A percentile compares a stretch with the other conserved stretches of the same genome.
phyloP scores from a whole-genome alignment of 2,797 vertebrate species.

The Chrysolophus pictus region DNA sequence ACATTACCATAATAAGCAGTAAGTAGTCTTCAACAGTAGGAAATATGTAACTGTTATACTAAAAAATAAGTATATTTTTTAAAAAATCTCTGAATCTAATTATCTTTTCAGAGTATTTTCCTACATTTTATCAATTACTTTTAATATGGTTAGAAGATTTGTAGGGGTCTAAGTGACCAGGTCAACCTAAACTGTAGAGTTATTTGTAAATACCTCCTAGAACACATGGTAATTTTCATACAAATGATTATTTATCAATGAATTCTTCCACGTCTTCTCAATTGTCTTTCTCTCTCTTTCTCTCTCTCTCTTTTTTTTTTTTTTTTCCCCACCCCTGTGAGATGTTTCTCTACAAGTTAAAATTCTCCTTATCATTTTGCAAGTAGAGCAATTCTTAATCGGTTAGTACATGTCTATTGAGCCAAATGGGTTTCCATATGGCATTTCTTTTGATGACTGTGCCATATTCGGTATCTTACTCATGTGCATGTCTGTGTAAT shows the following conservation, averaged over 20 bases:
- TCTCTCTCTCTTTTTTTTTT: background rate
- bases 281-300: background rate
- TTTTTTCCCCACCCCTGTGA: background rate
- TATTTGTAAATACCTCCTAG: background rate
- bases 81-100: background rate
- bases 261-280: background rate
- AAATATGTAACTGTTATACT: background rate
- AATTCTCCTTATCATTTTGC: slow-evolving; percentile 5
- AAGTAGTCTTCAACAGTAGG: too few relatives aligned
- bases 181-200: background rate
- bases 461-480: slow-evolving; percentile 40
- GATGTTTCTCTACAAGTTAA: background rate
- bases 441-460: slow-evolving; percentile 56
- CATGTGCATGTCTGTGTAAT: slow-evolving; percentile 43
- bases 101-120: background rate
- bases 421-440: slow-evolving; percentile 71
- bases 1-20: too few relatives aligned
- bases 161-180: background rate
- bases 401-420: slow-evolving; percentile 29
- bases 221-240: background rate
- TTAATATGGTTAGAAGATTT: background rate
- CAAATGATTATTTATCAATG: background rate
- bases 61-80: too few relatives aligned
- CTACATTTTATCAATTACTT: background rate
- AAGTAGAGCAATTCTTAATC: slow-evolving; percentile 15